phyloP scores from a whole-genome alignment of 2,113 vertebrate genomes.

The Diglossa brunneiventris region DNA sequence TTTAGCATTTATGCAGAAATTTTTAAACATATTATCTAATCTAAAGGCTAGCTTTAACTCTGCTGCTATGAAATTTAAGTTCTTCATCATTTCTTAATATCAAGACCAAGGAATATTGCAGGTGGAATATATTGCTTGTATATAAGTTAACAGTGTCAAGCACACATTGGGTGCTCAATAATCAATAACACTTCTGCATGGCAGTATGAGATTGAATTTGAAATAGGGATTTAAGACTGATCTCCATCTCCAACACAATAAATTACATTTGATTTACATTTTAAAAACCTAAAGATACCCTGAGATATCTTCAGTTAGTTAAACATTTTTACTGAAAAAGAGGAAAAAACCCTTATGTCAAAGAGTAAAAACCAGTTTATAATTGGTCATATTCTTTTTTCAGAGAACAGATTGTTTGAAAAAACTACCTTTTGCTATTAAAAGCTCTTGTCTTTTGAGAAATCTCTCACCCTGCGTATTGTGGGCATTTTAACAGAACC shows the following conservation, averaged over 20 bases:
- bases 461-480: rapidly evolving
- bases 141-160: neutral
- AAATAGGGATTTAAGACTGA: neutral
- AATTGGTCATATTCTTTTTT: neutral
- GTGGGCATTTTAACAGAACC: neutral
- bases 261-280: neutral
- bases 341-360: neutral
- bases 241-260: neutral
- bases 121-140: neutral
- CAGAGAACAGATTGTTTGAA: neutral
- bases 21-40: neutral
- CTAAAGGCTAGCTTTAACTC: neutral
- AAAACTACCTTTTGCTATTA: neutral
- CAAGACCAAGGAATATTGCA: neutral
- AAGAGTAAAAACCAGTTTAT: neutral
- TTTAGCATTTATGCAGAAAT: neutral
- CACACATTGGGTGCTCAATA: neutral
- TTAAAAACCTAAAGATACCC: neutral
- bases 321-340: neutral
- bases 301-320: neutral
- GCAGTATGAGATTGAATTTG: neutral
- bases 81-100: neutral
- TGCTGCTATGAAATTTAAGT: neutral
- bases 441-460: neutral
- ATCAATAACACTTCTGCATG: neutral